Conservation (phyloP, 2,888 invertebrate species). For the Perithous albicinctus region DNA sequence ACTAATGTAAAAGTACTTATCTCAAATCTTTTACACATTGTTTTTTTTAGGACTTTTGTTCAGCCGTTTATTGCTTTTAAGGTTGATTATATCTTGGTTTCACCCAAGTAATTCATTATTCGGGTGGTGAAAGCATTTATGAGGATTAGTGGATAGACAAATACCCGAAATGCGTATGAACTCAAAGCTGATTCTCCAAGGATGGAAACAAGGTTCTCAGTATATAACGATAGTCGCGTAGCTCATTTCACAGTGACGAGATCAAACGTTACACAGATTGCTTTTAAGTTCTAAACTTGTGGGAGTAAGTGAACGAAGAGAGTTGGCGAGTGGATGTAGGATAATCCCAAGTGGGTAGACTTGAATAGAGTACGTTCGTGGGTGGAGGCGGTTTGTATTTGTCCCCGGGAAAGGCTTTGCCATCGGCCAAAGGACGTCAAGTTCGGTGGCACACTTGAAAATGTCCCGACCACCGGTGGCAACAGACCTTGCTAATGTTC, state of each 20-base stretch:
- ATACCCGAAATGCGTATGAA: not conserved
- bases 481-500: not conserved
- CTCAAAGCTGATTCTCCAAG: not conserved
- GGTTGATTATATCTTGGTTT: too few relatives aligned
- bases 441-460: conserved; percentile 19
- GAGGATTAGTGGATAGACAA: not conserved
- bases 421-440: conserved; percentile 38
- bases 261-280: not conserved
- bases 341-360: not conserved
- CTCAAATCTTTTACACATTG: too few relatives aligned
- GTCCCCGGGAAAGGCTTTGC: conserved; percentile 2
- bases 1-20: too few relatives aligned
- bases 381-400: not conserved
- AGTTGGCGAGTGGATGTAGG: not conserved
- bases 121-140: not conserved
- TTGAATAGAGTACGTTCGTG: conserved; percentile 3
- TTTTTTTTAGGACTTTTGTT: too few relatives aligned
- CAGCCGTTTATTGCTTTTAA: too few relatives aligned
- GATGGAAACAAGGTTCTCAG: not conserved
- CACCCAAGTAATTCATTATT: not conserved
- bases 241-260: not conserved
- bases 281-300: not conserved
- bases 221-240: not conserved
- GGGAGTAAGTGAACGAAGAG: conserved; percentile 5
- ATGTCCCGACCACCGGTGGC: conserved; percentile 23